These are phyloP conservation scores for Hylomyscus alleni DNA, from an alignment of 2,797 vertebrate genomes.

Conservation along the genomic window DNA sequence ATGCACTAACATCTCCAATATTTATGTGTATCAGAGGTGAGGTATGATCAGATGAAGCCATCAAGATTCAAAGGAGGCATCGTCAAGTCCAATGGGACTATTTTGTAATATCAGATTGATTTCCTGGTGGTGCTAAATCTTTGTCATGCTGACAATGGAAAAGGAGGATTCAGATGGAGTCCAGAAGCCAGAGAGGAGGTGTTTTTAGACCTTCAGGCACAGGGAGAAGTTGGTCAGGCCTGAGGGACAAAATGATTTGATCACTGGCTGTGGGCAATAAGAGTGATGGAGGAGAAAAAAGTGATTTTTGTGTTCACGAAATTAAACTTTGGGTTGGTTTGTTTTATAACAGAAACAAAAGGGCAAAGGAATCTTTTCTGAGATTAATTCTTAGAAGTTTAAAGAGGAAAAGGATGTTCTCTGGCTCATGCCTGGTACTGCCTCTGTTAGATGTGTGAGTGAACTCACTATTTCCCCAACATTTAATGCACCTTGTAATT, in stretches of 20 bases:
- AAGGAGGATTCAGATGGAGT: not conserved
- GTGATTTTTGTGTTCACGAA: not conserved
- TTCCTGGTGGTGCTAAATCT: slow-evolving; percentile 48
- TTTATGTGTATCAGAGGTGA: slow-evolving; percentile 62
- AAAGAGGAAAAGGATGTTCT: not conserved
- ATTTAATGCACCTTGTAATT: not conserved
- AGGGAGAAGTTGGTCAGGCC: not conserved
- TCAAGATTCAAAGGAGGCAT: slow-evolving; percentile 64
- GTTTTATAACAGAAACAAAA: not conserved
- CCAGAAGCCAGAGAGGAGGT: not conserved
- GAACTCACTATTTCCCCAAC: not conserved
- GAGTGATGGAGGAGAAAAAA: not conserved
- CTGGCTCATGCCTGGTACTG: not conserved
- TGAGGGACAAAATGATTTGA: not conserved
- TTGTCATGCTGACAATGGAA: not conserved
- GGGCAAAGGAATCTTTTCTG: not conserved
- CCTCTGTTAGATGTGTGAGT: not conserved
- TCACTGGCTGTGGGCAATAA: not conserved
- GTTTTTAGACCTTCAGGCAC: not conserved
- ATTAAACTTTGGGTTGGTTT: not conserved
- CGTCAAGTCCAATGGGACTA: slow-evolving; percentile 3
- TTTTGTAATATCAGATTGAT: slow-evolving; percentile 50
- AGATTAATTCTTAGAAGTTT: not conserved
- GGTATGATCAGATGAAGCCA: not conserved
- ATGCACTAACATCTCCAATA: slow-evolving; percentile 54